Evolutionary conservation across 2,888 invertebrate species (phyloP).

Genomic region (Trachelus tabidus): DNA sequence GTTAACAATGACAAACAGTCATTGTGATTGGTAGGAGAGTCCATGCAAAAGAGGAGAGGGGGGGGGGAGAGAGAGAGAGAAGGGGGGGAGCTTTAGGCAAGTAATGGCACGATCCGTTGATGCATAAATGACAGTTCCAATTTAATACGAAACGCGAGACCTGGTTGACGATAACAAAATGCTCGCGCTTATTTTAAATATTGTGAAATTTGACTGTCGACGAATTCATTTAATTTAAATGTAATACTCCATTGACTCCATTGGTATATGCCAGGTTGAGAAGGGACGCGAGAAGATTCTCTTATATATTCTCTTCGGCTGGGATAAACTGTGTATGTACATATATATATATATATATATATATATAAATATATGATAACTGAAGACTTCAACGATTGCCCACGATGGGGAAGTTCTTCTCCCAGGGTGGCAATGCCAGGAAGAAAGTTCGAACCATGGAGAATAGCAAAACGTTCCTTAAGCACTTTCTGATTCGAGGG

Average conservation of each 20-base stretch:
- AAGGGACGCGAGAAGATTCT: too few species aligned
- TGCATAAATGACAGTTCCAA: not conserved
- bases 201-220: not conserved
- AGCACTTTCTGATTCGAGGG: not conserved
- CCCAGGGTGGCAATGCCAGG: not conserved
- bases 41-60: not conserved
- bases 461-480: not conserved
- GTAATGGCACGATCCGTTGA: not conserved
- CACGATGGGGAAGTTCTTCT: not conserved
- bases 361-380: too few species aligned
- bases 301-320: too few species aligned
- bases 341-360: too few species aligned
- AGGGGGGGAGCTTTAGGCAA: not conserved
- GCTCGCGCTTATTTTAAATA: not conserved
- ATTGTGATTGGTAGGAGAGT: not conserved
- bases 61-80: too few species aligned
- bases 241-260: not conserved
- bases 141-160: not conserved
- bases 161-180: not conserved
- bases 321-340: too few species aligned
- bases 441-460: not conserved
- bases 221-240: not conserved
- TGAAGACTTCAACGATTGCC: not conserved
- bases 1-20: conserved; percentile 1
- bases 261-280: not conserved